Evolutionary conservation across 2,888 invertebrate genomes (phyloP).

Genomic region (Lasius fuliginosus): DNA sequence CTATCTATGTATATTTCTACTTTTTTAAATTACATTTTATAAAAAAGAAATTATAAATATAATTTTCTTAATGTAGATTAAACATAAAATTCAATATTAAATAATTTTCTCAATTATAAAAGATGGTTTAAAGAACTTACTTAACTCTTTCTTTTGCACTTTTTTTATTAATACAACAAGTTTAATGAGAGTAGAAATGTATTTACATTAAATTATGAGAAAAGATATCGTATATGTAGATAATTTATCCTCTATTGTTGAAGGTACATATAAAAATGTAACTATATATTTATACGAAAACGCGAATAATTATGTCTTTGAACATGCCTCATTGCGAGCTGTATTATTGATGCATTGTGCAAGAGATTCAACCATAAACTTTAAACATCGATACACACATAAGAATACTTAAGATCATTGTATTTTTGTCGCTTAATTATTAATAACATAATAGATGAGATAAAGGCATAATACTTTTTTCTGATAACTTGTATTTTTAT

Average conservation of each 20-base stretch:
- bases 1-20: background rate
- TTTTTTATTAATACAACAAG: background rate
- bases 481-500: background rate
- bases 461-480: background rate
- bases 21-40: background rate
- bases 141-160: background rate
- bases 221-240: background rate
- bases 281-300: background rate
- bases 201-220: background rate
- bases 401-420: conserved; percentile 65
- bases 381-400: conserved; percentile 62
- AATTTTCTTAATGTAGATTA: background rate
- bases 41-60: background rate
- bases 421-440: background rate
- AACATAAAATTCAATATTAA: background rate
- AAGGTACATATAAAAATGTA: background rate
- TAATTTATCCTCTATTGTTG: background rate
- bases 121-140: background rate
- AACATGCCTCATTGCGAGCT: conserved; percentile 14
- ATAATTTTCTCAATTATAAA: background rate
- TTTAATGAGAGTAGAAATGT: background rate
- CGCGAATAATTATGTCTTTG: background rate
- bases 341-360: conserved; percentile 61
- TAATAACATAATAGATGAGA: background rate
- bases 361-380: conserved; percentile 73